A percentile compares a stretch with the other conserved stretches of the same genome.
phyloP scores from a whole-genome alignment of 2,888 invertebrate species.

The Saturnia pavonia region DNA sequence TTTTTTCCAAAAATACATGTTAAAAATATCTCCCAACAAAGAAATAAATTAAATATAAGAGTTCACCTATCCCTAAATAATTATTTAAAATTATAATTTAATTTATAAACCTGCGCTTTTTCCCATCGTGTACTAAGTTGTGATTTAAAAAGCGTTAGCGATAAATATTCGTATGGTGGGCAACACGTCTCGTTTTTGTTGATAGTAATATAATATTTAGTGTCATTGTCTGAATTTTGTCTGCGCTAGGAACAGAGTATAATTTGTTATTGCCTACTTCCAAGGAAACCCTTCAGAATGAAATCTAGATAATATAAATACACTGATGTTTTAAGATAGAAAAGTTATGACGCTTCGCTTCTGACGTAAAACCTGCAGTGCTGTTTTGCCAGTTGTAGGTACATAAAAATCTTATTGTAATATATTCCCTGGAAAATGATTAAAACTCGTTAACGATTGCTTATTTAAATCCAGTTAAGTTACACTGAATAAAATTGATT shows the following conservation, averaged over 20 bases:
- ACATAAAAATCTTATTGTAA: not conserved
- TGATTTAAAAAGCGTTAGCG: not conserved
- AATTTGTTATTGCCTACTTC: too few species aligned
- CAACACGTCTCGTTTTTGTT: not conserved
- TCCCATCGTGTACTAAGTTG: not conserved
- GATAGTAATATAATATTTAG: not conserved
- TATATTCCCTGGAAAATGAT: conserved; percentile 22
- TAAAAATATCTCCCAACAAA: too few species aligned
- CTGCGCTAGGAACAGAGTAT: not conserved
- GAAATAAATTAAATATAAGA: too few species aligned
- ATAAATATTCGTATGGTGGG: too few species aligned
- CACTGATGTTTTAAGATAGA: too few species aligned
- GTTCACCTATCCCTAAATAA: too few species aligned
- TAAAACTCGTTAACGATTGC: conserved; percentile 24
- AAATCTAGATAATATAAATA: too few species aligned
- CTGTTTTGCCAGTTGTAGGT: not conserved
- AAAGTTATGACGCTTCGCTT: not conserved
- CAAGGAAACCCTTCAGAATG: too few species aligned
- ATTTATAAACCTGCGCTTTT: not conserved
- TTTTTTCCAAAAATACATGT: too few species aligned
- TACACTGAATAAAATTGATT: conserved; percentile 40
- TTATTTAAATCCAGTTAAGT: conserved; percentile 35
- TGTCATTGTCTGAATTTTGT: not conserved
- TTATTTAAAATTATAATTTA: too few species aligned
- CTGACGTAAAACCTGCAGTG: not conserved